Percentiles rank a stretch among this genome's conserved stretches.
phyloP scores from a whole-genome alignment of 2,888 invertebrate species.

The Ormyrus pomaceus region DNA sequence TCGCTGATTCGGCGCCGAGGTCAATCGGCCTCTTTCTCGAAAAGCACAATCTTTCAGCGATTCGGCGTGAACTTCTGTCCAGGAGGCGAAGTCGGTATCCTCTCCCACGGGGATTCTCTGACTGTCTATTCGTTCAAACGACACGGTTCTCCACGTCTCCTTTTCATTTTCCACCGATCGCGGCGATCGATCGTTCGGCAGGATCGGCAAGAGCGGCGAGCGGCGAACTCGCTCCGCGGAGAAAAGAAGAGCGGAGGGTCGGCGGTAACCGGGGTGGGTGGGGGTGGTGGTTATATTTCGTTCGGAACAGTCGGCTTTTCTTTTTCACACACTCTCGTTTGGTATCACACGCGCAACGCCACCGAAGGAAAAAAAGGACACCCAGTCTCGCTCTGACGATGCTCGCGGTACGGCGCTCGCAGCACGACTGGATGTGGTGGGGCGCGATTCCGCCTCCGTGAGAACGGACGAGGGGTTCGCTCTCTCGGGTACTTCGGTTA shows the following conservation, averaged over 20 bases:
- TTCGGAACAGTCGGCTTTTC: neutral
- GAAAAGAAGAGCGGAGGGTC: neutral
- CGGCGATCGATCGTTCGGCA: neutral
- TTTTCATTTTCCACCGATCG: slow-evolving; percentile 32
- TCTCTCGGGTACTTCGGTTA: slow-evolving; percentile 59
- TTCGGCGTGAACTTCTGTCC: too few relatives aligned
- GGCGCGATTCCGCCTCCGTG: slow-evolving; percentile 62
- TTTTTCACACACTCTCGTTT: neutral
- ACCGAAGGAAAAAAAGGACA: slow-evolving; percentile 8
- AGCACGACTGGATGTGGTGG: slow-evolving; percentile 72
- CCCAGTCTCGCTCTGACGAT: slow-evolving; percentile 53
- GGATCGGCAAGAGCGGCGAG: slow-evolving; percentile 17
- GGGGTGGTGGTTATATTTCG: neutral
- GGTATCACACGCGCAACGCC: slow-evolving; percentile 17
- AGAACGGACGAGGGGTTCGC: slow-evolving; percentile 60
- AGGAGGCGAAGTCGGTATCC: too few relatives aligned
- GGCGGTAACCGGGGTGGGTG: too few relatives aligned
- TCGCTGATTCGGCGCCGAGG: too few relatives aligned
- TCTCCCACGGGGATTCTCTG: too few relatives aligned
- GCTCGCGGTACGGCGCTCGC: slow-evolving; percentile 70
- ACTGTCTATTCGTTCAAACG: too few relatives aligned
- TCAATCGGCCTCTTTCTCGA: too few relatives aligned
- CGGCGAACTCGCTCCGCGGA: slow-evolving; percentile 3
- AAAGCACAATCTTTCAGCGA: too few relatives aligned
- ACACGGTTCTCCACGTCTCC: slow-evolving; percentile 21